Percentiles rank a stretch among this genome's conserved stretches.
These are phyloP conservation scores for Hippocampus abdominalis DNA, from an alignment of 2,113 vertebrate genomes.

Conservation along the genomic window DNA sequence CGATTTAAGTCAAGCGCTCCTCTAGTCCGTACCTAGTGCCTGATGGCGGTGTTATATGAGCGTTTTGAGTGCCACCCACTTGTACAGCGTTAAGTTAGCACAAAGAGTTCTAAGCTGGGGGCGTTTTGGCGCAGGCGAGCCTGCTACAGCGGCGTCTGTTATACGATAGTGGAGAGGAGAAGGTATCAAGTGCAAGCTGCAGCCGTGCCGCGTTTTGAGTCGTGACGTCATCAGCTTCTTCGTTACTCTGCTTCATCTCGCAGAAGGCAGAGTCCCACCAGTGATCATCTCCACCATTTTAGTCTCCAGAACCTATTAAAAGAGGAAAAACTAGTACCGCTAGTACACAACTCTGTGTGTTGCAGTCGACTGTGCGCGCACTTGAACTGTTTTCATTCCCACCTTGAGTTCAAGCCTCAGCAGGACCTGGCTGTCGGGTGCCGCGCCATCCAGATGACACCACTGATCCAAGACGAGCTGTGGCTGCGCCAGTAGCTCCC, in stretches of 20 bases:
- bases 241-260: constrained; percentile 62
- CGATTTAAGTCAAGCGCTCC: constrained; percentile 12
- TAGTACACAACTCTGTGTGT: neutral
- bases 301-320: constrained; percentile 63
- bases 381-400: constrained; percentile 28
- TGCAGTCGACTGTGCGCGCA: neutral
- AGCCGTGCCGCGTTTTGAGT: constrained; percentile 11
- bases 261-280: constrained; percentile 58
- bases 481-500: constrained; percentile 72
- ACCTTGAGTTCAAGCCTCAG: constrained; percentile 84
- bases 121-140: constrained; percentile 24
- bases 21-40: constrained; percentile 20
- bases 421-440: constrained; percentile 75
- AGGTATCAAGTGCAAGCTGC: constrained; percentile 60
- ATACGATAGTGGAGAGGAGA: constrained; percentile 17
- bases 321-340: neutral
- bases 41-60: constrained; percentile 38
- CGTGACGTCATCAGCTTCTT: neutral
- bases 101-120: constrained; percentile 17
- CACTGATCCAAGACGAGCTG: constrained; percentile 79
- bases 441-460: constrained; percentile 73
- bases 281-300: constrained; percentile 68
- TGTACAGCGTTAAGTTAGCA: constrained; percentile 4
- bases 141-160: constrained; percentile 15
- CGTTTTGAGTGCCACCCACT: constrained; percentile 10